Evolutionary conservation across 2,888 invertebrate species (phyloP), one percentile per base, ranked within the genome.

Genomic region (Blera fallax): DNA sequence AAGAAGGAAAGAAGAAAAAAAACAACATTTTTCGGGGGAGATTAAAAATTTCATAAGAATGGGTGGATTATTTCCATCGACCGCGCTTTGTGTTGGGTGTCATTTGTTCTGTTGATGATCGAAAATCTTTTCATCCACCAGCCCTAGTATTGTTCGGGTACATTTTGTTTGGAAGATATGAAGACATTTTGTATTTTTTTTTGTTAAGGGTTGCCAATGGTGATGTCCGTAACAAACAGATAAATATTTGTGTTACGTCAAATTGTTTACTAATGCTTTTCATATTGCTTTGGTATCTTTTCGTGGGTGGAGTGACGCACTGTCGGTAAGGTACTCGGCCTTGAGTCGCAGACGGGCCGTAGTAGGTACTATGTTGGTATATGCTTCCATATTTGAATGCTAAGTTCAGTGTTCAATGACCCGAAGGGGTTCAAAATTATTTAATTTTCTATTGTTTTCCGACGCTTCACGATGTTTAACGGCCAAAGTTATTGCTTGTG

Each of bases 161-260:
- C 6, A 11, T 64, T 62, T 64, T 14, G 52, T n/a, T 37, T 43
- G 14, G 4, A 8, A 29, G 64, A n/a, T 14, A 5, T 34, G 48
- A 37, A 27, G 73, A 73, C 52, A 62, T 58, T 37, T 56, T 21
- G 67, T 77, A 43, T 45, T 60, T 60, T 43, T 60, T 5, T 24
- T 24, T 10, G 0, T 29, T 18, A 60, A 62, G 69, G 62, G 79
- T 79, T 79, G 79, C 72, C 79, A 79, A 72, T 79, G 48, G 72
- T 37, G 56, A 79, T 79, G 14, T 40, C 50, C 16, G 72, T 72
- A 58, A 45, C 79, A 72, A 79, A 79, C 79, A 79, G 11, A 52
- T 24, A 56, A 65, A 79, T 79, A 58, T 79, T 79, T 54, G 48
- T 54, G 16, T 79, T 72, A 56, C 45, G 64, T 48, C 2, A 45